Evolutionary conservation across 2,888 invertebrate genomes (phyloP).

Genomic region (Rhynchonema sp.): DNA sequence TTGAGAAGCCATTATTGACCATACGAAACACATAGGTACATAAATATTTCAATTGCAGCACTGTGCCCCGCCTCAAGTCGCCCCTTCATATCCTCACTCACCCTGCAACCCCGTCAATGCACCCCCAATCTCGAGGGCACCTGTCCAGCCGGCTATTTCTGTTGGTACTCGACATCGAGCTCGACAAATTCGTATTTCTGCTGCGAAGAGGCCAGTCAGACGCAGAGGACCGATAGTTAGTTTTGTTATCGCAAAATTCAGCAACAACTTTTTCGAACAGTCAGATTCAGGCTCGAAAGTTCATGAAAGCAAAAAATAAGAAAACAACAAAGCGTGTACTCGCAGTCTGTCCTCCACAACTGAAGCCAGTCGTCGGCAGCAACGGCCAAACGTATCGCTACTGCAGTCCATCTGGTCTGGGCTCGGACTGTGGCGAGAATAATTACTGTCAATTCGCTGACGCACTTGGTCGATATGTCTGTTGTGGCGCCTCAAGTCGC

Average conservation of each 20-base stretch:
- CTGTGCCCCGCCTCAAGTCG: constrained; percentile 23
- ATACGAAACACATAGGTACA: no score
- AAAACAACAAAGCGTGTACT: not conserved
- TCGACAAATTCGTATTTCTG: constrained; percentile 26
- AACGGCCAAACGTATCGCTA: constrained; percentile 22
- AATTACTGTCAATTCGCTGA: constrained; percentile 18
- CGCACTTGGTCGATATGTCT: constrained; percentile 16
- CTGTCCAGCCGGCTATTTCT: constrained; percentile 26
- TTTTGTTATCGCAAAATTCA: no score
- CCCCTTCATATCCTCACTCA: constrained; percentile 24
- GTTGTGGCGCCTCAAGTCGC: constrained; percentile 24
- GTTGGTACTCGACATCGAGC: constrained; percentile 23
- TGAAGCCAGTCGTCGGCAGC: constrained; percentile 24
- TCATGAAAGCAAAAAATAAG: not conserved
- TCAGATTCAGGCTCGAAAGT: not conserved
- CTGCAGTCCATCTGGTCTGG: constrained; percentile 22
- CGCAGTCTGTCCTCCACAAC: constrained; percentile 24
- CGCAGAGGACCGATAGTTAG: not conserved
- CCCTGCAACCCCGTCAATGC: constrained; percentile 26
- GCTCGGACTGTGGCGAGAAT: constrained; percentile 24
- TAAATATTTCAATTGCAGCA: no score
- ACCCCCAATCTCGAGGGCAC: constrained; percentile 26
- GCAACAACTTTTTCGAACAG: not conserved
- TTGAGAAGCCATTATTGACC: no score
- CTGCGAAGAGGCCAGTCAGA: constrained; percentile 10